Conservation (phyloP, 1,140 invertebrate species). For the Triops cancriformis region DNA sequence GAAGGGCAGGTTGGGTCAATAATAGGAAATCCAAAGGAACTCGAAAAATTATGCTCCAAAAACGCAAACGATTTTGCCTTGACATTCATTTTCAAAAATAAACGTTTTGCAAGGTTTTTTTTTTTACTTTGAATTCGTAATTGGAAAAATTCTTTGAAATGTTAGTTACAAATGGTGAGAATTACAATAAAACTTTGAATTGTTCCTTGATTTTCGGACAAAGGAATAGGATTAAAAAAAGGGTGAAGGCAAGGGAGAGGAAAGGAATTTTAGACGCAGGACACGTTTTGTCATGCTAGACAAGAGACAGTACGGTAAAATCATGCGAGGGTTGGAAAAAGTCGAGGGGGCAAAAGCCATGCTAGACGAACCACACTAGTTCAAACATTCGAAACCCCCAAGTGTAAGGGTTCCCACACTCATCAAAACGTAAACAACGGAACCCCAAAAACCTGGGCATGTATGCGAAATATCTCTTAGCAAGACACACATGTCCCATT, state of each 20-base stretch:
- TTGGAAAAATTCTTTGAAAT: too few species aligned
- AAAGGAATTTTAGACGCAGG: neutral
- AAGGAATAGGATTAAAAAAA: neutral
- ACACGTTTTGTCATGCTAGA: slow-evolving; percentile 3
- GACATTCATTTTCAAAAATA: too few species aligned
- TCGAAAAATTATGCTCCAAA: too few species aligned
- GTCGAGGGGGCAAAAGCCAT: neutral
- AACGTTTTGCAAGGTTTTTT: too few species aligned
- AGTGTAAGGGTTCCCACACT: neutral
- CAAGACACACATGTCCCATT: too few species aligned
- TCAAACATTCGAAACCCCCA: neutral
- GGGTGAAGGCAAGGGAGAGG: neutral
- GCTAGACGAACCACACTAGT: neutral
- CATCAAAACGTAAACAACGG: neutral
- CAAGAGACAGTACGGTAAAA: neutral
- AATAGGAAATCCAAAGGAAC: slow-evolving; percentile 4
- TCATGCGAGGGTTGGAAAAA: neutral
- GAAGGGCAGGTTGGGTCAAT: neutral
- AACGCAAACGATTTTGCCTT: too few species aligned
- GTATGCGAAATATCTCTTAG: too few species aligned
- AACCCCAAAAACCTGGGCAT: too few species aligned
- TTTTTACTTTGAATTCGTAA: too few species aligned
- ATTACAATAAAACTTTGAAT: too few species aligned
- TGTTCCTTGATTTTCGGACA: too few species aligned
- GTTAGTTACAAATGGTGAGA: too few species aligned